Conservation (phyloP, 2,797 vertebrate genomes). For the Halcyon smyrnensis region DNA sequence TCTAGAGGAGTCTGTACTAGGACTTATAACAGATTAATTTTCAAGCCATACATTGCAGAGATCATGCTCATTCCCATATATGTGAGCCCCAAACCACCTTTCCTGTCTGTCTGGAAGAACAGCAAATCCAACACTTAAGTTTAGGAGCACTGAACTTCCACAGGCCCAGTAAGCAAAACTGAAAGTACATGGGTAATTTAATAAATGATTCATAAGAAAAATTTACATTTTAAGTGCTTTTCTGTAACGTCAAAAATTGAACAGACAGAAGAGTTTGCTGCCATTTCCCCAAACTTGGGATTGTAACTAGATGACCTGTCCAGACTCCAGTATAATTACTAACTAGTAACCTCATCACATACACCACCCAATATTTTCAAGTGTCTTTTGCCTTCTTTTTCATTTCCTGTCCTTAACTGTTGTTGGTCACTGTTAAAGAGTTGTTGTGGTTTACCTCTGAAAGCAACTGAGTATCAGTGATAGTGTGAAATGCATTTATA, state of each 20-base stretch:
- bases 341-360: background rate
- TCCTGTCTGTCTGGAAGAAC: background rate
- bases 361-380: background rate
- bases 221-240: background rate
- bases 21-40: background rate
- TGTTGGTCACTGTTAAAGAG: background rate
- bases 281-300: background rate
- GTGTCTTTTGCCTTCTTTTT: background rate
- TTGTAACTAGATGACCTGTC: background rate
- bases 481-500: background rate
- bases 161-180: background rate
- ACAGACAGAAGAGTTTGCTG: background rate
- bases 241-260: background rate
- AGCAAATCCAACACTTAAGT: background rate
- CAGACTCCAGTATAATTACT: background rate
- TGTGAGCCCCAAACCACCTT: background rate
- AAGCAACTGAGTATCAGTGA: background rate
- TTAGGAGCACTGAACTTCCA: background rate
- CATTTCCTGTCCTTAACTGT: background rate
- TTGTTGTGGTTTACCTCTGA: background rate
- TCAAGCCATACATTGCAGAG: background rate
- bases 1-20: background rate
- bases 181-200: background rate
- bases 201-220: background rate
- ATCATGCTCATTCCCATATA: background rate